Evolutionary conservation across 2,113 vertebrate species (phyloP), one percentile per base, ranked within the genome.

Genomic region (Spermophilus dauricus): DNA sequence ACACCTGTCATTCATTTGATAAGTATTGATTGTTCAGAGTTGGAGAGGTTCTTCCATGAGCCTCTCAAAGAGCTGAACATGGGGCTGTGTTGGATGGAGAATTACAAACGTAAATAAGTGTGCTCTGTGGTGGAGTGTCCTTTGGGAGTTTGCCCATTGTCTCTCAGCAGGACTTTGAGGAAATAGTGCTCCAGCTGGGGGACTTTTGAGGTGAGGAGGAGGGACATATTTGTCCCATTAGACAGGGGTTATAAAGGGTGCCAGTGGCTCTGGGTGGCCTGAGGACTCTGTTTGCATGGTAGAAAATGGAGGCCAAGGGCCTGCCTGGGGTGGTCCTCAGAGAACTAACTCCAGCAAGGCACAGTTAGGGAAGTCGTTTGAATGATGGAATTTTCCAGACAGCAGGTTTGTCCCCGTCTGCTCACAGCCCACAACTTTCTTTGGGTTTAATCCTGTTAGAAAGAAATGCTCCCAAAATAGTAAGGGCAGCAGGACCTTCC

Each of bases 81-180:
- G 4, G 22, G 14, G 26, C 53, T 89, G 26, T 48, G 32, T 5
- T 2, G 12, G 45, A 4, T 32, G 11, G 16, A 67, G 86, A 75
- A 48, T 72, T 4, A 13, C 8, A 30, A 26, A 8, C 0, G 2
- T 24, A 53, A 34, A 8, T 12, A 34, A 58, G 16, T 6, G 22
- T 17, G 32, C 61, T 89, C 14, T 58, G 9, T 8, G 22, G 34
- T 2, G 24, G 34, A 65, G 2, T 5, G 1, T 81, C 78, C 20
- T 1, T 58, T 22, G 85, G 39, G 91, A 56, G 22, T 37, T n/a
- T 26, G n/a, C 37, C 32, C n/a, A 32, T 2, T 13, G 10, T 30
- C 6, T 37, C 32, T 51, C 5, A 22, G 24, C 24, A 56, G 63
- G 75, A 63, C n/a, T 72, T 18, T 26, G 67, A 80, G 69, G 26